Base-by-base conservation (phyloP, 1,140 invertebrate species). In the Papilio machaon region DNA sequence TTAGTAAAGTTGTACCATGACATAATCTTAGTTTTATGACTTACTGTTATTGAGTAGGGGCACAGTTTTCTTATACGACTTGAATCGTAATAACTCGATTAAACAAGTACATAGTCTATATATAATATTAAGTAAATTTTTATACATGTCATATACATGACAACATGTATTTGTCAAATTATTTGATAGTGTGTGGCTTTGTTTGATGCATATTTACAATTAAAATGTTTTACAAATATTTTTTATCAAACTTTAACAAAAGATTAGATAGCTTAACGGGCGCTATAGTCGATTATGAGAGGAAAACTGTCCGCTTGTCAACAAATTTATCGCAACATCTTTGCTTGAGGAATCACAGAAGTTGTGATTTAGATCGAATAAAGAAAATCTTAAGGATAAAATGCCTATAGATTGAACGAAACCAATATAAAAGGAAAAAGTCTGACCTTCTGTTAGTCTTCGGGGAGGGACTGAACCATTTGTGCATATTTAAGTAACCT, bases 401-500 rank as follows among this genome's bases (percentile, higher is more conserved):
- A 80, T 60, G 43, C 23, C 23, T 23, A 75, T 58, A 82, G 79
- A 82, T 67, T 60, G 43, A 80, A 75, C 80, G 38, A 73, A 74
- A 76, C 80, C 78, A 78, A 80, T 77, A 80, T 82, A 82, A 83
- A 82, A 84, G 46, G 67, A 79, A 85, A 80, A 58, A 79, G n/a
- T 76, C 73, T 82, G 81, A 81, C 83, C 82, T 85, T 83, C 79
- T 80, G 54, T 47, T 80, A 82, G 54, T 79, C 73, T 73, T n/a
- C 47, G 81, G 80, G 81, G 81, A 83, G 35, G 73, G 80, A 73
- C 82, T 76, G 80, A 64, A 58, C 83, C 80, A 86, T 87, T 86
- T 85, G 83, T 86, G 82, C 85, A 89, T 89, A 89, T 86, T 86
- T 89, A 83, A 89, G 81, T 80, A 85, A 76, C 83, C 67, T 87